Percentiles rank a stretch among this genome's conserved stretches.
These are phyloP conservation scores for Acleris cristana DNA, from an alignment of 2,888 invertebrate genomes.

Conservation along the genomic window DNA sequence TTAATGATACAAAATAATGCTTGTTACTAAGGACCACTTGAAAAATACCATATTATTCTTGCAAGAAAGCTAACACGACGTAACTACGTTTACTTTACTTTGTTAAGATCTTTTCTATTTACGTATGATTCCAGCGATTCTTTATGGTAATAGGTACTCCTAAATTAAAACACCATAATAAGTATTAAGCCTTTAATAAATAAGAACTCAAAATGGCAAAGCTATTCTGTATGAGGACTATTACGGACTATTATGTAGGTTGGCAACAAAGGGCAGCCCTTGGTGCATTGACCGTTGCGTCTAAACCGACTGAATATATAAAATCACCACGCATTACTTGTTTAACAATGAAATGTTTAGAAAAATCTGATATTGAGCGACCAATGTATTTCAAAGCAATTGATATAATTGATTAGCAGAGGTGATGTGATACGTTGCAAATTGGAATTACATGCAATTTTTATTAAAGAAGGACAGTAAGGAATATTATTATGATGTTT, in stretches of 20 bases:
- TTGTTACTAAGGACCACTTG: too few relatives aligned
- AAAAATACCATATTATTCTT: too few relatives aligned
- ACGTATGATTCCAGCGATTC: too few relatives aligned
- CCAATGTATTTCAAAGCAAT: background rate
- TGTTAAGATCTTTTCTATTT: too few relatives aligned
- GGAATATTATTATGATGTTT: background rate
- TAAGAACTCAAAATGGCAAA: background rate
- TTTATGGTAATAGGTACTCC: too few relatives aligned
- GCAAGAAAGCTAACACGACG: too few relatives aligned
- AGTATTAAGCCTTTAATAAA: background rate
- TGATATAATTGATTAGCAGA: background rate
- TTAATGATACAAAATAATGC: too few relatives aligned
- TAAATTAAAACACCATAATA: too few relatives aligned
- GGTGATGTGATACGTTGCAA: background rate
- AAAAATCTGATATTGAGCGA: background rate
- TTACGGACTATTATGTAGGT: conserved; percentile 1
- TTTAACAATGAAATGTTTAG: background rate
- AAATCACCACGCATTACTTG: background rate
- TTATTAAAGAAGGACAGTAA: background rate
- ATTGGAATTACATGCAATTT: background rate
- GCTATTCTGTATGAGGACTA: background rate
- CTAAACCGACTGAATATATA: background rate
- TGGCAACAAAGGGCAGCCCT: conserved; percentile 1
- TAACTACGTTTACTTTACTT: too few relatives aligned
- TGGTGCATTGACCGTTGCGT: background rate